A percentile compares a stretch with the other conserved stretches of the same genome.
These are phyloP conservation scores for Hepsetus odoe DNA, from an alignment of 2,113 vertebrate species.

Conservation along the genomic window DNA sequence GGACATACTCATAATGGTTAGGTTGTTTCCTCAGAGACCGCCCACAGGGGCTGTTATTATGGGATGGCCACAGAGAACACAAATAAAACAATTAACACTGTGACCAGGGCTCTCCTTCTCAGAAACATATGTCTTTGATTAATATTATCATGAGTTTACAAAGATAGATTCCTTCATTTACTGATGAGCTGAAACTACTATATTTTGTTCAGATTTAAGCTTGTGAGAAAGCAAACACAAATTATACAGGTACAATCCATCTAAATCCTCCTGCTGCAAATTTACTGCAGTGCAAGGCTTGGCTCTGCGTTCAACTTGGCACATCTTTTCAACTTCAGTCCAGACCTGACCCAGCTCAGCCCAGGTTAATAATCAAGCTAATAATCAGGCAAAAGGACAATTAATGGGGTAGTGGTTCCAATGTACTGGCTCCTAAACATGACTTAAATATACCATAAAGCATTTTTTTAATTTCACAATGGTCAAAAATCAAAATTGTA, in stretches of 20 bases:
- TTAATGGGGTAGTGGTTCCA: no score
- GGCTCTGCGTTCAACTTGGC: no score
- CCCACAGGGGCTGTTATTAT: slow-evolving; percentile 19
- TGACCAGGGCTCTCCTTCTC: not conserved
- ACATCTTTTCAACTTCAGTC: not conserved
- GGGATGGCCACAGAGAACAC: not conserved
- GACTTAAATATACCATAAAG: no score
- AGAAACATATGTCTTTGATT: not conserved
- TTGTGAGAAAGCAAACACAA: not conserved
- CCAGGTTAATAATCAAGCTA: not conserved
- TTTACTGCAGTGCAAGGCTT: not conserved
- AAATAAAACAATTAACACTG: not conserved
- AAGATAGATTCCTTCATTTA: not conserved
- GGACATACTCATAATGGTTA: not conserved
- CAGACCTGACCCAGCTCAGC: not conserved
- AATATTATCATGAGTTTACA: not conserved
- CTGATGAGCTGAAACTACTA: not conserved
- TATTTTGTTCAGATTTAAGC: no score
- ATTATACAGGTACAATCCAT: not conserved
- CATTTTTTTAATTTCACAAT: no score
- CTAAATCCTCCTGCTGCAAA: not conserved
- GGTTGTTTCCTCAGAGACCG: slow-evolving; percentile 11
- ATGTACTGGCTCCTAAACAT: no score
- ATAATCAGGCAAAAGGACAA: no score
- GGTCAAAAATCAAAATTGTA: no score